A percentile compares a stretch with the other conserved stretches of the same genome.
Evolutionary conservation across 1,140 invertebrate genomes (phyloP).

Genomic region (Paralvinella palmiformis): DNA sequence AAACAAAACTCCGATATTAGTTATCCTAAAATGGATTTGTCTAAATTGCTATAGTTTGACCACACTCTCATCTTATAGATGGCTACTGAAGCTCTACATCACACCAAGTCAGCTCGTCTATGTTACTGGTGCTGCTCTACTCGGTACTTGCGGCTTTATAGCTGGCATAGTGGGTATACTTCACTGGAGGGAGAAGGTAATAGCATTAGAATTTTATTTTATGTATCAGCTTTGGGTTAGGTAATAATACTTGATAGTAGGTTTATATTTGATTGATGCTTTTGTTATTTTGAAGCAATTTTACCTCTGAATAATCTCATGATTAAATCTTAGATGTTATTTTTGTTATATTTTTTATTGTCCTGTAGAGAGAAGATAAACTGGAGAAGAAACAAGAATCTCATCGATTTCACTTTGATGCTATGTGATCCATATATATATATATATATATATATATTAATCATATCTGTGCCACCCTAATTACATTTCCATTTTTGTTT

Average conservation of each 20-base stretch:
- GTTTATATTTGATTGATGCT: neutral
- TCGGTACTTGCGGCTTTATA: constrained; percentile 80
- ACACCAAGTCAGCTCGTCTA: constrained; percentile 91
- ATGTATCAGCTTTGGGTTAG: neutral
- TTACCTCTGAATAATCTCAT: neutral
- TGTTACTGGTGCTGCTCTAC: constrained; percentile 81
- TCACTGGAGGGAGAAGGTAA: constrained; percentile 82
- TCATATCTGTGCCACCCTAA: neutral
- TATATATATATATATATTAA: neutral
- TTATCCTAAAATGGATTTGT: neutral
- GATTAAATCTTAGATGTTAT: neutral
- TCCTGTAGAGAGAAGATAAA: constrained; percentile 67
- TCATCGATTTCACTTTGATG: constrained; percentile 74
- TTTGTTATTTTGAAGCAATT: neutral
- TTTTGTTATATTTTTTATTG: constrained; percentile 15
- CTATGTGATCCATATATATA: constrained; percentile 50
- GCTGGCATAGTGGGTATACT: constrained; percentile 76
- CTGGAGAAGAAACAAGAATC: constrained; percentile 81
- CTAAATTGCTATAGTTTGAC: neutral
- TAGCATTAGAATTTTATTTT: neutral
- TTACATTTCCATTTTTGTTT: neutral
- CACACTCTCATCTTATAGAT: constrained; percentile 52
- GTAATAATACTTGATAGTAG: neutral
- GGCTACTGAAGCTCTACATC: constrained; percentile 90
- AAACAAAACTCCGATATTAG: neutral